Percentiles rank a stretch among this genome's conserved stretches.
These are phyloP conservation scores for Euspilapteryx auroguttella DNA, from an alignment of 2,888 invertebrate species.

Conservation along the genomic window DNA sequence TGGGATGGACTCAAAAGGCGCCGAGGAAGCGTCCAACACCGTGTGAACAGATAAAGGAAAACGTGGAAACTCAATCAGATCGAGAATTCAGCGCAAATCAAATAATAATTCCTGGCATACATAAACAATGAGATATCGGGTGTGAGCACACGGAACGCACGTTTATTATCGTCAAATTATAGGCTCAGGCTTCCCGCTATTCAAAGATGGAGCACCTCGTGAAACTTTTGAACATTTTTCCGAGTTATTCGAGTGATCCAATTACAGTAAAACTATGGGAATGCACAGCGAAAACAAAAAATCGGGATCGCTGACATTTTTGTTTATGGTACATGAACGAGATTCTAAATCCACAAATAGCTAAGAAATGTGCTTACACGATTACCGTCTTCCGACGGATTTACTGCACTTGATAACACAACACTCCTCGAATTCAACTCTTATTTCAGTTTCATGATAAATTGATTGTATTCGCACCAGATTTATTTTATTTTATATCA, in stretches of 20 bases:
- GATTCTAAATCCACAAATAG: conserved; percentile 60
- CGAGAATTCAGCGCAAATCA: conserved; percentile 31
- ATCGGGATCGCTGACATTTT: conserved; percentile 63
- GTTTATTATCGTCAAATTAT: conserved; percentile 54
- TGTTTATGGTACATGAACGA: conserved; percentile 62
- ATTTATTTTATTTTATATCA: conserved; percentile 57
- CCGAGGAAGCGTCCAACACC: no score
- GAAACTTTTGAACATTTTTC: conserved; percentile 49
- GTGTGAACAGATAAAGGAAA: no score
- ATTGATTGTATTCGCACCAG: conserved; percentile 36
- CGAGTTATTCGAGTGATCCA: conserved; percentile 56
- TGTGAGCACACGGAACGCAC: conserved; percentile 54
- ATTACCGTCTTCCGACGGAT: conserved; percentile 59
- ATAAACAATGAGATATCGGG: conserved; percentile 61
- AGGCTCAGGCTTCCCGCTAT: conserved; percentile 28
- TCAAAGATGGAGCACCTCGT: conserved; percentile 22
- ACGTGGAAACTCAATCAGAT: conserved; percentile 38
- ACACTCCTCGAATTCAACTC: conserved; percentile 51
- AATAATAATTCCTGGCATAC: conserved; percentile 57
- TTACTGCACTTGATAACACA: conserved; percentile 56
- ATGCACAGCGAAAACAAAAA: conserved; percentile 60
- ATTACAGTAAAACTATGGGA: conserved; percentile 51
- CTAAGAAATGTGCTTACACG: conserved; percentile 54
- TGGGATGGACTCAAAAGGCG: no score
- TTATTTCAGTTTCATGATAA: conserved; percentile 53